Percentiles rank a stretch among this genome's conserved stretches.
Conservation (phyloP, 1,140 invertebrate genomes). For the Mya arenaria region DNA sequence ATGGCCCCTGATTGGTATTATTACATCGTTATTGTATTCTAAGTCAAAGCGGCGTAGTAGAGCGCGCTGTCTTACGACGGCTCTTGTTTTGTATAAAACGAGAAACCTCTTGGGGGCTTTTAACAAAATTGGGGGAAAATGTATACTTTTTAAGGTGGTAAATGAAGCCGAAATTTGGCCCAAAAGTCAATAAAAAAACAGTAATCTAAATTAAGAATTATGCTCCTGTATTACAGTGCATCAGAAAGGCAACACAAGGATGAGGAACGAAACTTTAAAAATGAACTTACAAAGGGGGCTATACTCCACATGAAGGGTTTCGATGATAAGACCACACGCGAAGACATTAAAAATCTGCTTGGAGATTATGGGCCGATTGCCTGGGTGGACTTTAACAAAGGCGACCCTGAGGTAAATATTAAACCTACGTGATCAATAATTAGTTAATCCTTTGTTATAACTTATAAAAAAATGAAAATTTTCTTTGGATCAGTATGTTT, state of each 20-base stretch:
- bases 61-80: too few species aligned
- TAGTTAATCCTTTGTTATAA: neutral
- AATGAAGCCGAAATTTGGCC: too few species aligned
- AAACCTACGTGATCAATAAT: neutral
- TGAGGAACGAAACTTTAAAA: constrained; percentile 37
- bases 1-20: too few species aligned
- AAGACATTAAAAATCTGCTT: constrained; percentile 87
- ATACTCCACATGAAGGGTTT: constrained; percentile 86
- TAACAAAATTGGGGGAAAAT: too few species aligned
- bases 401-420: constrained; percentile 86
- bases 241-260: constrained; percentile 25
- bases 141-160: too few species aligned
- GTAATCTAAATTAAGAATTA: too few species aligned
- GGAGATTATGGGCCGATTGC: constrained; percentile 85
- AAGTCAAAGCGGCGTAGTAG: too few species aligned
- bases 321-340: constrained; percentile 84
- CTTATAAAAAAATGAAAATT: neutral
- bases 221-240: too few species aligned
- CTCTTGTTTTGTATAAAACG: too few species aligned
- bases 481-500: neutral
- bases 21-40: too few species aligned
- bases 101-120: too few species aligned
- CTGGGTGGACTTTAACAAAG: constrained; percentile 88
- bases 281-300: constrained; percentile 85
- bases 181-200: too few species aligned